phyloP scores from a whole-genome alignment of 2,797 vertebrate genomes.

The Molothrus ater region DNA sequence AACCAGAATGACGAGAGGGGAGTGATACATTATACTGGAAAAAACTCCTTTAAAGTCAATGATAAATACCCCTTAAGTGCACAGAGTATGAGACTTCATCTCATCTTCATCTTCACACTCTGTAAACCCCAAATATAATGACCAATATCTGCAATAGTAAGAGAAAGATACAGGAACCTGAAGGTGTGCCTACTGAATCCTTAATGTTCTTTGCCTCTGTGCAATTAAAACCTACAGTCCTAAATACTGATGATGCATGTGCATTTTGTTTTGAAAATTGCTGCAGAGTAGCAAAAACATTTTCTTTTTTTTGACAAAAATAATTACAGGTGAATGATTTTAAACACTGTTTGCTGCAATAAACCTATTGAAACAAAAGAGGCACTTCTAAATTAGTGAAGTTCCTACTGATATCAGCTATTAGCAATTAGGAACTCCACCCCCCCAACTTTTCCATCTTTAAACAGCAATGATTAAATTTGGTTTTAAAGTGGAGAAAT shows the following conservation, averaged over 20 bases:
- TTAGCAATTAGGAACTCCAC: constrained; percentile 67
- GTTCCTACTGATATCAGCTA: constrained; percentile 64
- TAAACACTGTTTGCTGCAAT: constrained; percentile 56
- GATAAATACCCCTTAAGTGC: background rate
- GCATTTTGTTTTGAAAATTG: constrained; percentile 49
- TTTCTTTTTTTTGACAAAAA: constrained; percentile 43
- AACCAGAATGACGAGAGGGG: background rate
- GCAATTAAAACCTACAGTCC: constrained; percentile 8
- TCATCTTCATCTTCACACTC: background rate
- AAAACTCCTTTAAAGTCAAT: background rate
- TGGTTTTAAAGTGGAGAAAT: constrained; percentile 67
- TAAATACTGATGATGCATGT: constrained; percentile 14
- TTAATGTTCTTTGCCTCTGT: background rate
- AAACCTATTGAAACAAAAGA: constrained; percentile 71
- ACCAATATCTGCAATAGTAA: background rate
- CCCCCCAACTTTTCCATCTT: constrained; percentile 50
- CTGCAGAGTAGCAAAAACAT: constrained; percentile 44
- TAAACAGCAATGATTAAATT: constrained; percentile 66
- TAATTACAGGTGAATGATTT: constrained; percentile 67
- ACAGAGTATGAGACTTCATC: background rate
- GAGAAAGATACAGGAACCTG: background rate
- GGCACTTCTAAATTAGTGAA: constrained; percentile 69
- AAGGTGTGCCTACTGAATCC: background rate
- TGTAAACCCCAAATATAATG: background rate
- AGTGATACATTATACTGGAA: background rate